Base-by-base conservation (phyloP, 2,888 invertebrate genomes). In the Phortica okadai region DNA sequence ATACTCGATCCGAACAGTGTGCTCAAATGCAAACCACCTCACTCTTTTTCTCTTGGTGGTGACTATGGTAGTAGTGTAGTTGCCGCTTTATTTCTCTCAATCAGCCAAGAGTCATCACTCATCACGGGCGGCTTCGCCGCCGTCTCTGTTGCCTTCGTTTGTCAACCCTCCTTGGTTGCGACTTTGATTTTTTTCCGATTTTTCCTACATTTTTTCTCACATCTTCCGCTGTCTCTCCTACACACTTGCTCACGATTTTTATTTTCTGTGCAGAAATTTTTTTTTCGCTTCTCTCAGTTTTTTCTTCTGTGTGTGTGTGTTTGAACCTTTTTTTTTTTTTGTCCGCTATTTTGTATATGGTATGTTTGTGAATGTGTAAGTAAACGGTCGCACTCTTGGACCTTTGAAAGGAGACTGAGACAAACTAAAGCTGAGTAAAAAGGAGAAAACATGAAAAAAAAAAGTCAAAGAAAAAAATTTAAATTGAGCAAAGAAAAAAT, bases 201-300 rank as follows among this genome's bases (percentile, higher is more conserved):
- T 88, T 88, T 88, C 83, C 84, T 88, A 85, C 41, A 21, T 11
- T 16, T 59, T 21, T 64, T 54, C 67, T 25, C 62, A 45, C 54
- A 21, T 73, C 42, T 74, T n/a, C 59, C 72, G 21, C 21, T 21
- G 21, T 21, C 21, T 21, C 66, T 25, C 33, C 54, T n/a, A 54
- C 72, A 14, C 54, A 87, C 87, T 87, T 89, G 83, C 83, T 86
- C 87, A 85, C 83, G 85, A 88, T 88, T 88, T 88, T 89, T 88
- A 88, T 88, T 86, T 88, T 88, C 88, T 88, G 89, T 88, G 88
- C 89, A 85, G 86, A 87, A 83, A 86, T 87, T 80, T 80, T 81
- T 81, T 78, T 79, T 79, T 73, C 76, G 75, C 66, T 59, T 6
- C 77, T 77, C 66, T 76, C 56, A 58, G 73, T 78, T 79, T 76